Evolutionary conservation across 92 coral and sea anemone species (phyloP).

Genomic region (Micromussa lordhowensis): DNA sequence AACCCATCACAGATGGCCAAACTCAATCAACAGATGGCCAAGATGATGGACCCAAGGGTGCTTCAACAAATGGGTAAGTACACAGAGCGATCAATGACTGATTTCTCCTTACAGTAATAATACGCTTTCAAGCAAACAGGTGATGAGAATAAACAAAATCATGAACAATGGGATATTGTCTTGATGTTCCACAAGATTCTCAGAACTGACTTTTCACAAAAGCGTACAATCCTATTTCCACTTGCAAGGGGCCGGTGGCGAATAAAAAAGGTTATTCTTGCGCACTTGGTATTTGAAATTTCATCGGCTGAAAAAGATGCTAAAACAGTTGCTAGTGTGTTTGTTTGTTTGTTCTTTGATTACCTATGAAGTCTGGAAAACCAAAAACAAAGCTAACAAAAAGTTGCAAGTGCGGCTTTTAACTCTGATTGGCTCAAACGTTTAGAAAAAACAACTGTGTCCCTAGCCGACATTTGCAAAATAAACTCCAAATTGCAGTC

Average conservation of each 20-base stretch:
- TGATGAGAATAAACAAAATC: neutral
- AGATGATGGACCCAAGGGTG: constrained; percentile 99
- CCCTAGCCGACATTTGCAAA: no score
- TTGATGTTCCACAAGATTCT: neutral
- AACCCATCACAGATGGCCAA: constrained; percentile 98
- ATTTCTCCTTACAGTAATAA: neutral
- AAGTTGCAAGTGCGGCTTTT: neutral
- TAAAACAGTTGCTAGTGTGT: neutral
- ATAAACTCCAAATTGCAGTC: no score
- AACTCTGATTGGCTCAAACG: neutral
- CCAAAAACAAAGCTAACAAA: no score
- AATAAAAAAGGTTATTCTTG: no score
- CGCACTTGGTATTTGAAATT: neutral
- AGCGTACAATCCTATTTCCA: neutral
- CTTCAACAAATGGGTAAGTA: constrained; percentile 99
- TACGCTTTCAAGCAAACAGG: neutral
- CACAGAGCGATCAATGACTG: neutral
- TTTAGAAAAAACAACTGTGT: no score
- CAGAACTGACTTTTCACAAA: neutral
- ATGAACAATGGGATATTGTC: neutral
- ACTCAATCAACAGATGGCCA: constrained; percentile 99
- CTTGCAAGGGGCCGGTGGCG: no score
- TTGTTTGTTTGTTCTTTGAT: neutral
- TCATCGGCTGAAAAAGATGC: neutral
- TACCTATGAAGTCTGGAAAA: neutral